Percentiles rank a stretch among this genome's conserved stretches.
Evolutionary conservation across 2,113 vertebrate genomes (phyloP).

Genomic region (Poeciliopsis prolifica): DNA sequence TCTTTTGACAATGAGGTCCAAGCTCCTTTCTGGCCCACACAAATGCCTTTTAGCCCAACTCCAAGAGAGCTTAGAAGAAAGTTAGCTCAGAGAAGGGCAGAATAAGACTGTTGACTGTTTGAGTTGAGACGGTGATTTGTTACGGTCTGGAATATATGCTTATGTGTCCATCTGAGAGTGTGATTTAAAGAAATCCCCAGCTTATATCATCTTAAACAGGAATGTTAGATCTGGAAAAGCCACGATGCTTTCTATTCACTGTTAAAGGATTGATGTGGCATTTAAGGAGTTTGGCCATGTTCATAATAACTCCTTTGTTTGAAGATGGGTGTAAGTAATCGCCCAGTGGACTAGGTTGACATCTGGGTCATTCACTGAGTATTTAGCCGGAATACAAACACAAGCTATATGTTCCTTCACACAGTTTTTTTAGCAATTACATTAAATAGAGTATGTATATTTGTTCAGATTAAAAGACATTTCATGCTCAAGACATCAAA

Average conservation of each 20-base stretch:
- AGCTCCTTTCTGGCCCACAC: constrained; percentile 48
- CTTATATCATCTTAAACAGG: background rate
- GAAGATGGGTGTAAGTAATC: constrained; percentile 25
- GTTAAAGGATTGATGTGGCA: constrained; percentile 38
- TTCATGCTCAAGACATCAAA: background rate
- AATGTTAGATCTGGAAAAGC: constrained; percentile 15
- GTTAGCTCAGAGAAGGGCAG: constrained; percentile 9
- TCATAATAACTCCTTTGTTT: constrained; percentile 59
- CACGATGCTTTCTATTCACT: constrained; percentile 8
- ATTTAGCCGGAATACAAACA: constrained; percentile 33
- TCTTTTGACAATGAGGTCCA: constrained; percentile 46
- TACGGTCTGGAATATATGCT: constrained; percentile 64
- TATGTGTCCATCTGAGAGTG: constrained; percentile 38
- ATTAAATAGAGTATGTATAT: constrained; percentile 3
- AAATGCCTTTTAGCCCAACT: constrained; percentile 57
- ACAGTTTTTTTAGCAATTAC: constrained; percentile 5
- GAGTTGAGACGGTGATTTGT: constrained; percentile 52
- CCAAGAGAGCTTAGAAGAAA: constrained; percentile 32
- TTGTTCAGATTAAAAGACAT: too few species aligned
- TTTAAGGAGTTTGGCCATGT: constrained; percentile 25
- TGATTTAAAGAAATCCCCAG: constrained; percentile 12
- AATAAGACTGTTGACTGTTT: constrained; percentile 35
- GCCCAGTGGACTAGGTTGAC: constrained; percentile 7
- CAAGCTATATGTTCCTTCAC: constrained; percentile 30
- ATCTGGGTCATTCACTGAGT: constrained; percentile 40